phyloP scores from a whole-genome alignment of 2,797 vertebrate species.

The Phataginus tricuspis region DNA sequence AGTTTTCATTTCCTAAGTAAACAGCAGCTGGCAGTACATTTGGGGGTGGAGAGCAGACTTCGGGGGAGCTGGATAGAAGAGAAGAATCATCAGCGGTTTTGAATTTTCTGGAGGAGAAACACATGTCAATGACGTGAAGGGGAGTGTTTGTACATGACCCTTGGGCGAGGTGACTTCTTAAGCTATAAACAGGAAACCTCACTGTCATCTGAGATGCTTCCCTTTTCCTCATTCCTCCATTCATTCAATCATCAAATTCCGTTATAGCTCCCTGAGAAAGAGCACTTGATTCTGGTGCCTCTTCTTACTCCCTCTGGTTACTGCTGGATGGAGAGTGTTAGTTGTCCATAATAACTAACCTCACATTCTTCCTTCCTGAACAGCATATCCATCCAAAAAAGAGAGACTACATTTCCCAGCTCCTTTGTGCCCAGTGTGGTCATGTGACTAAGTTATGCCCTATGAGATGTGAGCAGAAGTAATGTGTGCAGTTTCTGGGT shows the following conservation, averaged over 20 bases:
- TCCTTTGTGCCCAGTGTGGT: background rate
- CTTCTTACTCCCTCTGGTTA: background rate
- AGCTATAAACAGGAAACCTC: background rate
- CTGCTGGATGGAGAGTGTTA: background rate
- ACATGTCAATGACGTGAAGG: accelerated
- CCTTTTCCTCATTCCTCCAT: background rate
- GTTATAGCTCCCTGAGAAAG: background rate
- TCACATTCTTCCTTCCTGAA: background rate
- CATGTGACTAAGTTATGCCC: background rate
- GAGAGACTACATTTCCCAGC: background rate
- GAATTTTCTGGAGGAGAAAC: background rate
- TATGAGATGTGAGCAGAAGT: background rate
- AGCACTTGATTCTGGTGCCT: background rate
- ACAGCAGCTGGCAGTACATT: constrained; percentile 29
- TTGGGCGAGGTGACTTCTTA: background rate
- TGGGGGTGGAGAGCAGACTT: background rate
- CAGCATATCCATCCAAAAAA: background rate
- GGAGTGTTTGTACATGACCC: background rate
- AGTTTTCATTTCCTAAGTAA: constrained; percentile 36
- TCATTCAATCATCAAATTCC: background rate
- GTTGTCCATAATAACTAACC: background rate
- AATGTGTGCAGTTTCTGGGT: background rate
- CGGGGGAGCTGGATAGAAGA: background rate
- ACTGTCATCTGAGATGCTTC: background rate
- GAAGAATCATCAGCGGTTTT: background rate